A percentile compares a stretch with the other conserved stretches of the same genome.
Conservation (phyloP, 1,140 invertebrate species). For the Drosophila gunungcola region DNA sequence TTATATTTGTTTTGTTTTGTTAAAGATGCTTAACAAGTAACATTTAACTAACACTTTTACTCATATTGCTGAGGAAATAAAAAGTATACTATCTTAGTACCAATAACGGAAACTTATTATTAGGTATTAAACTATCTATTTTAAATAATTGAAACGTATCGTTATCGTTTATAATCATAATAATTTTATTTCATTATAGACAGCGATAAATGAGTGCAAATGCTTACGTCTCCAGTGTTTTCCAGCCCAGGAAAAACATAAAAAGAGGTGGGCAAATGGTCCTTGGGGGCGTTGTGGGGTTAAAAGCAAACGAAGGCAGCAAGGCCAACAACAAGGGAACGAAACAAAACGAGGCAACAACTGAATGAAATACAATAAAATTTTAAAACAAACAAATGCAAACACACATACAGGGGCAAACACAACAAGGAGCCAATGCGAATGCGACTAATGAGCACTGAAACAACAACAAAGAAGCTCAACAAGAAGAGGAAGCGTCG, state of each 20-base stretch:
- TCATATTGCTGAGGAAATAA: too few relatives aligned
- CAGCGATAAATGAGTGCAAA: conserved; percentile 11
- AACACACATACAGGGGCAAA: conserved; percentile 54
- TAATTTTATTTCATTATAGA: neutral
- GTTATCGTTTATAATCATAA: neutral
- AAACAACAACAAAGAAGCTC: conserved; percentile 53
- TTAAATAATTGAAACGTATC: too few relatives aligned
- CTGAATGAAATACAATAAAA: conserved; percentile 72
- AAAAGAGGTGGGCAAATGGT: neutral
- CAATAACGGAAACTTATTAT: too few relatives aligned
- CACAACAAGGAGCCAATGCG: conserved; percentile 64
- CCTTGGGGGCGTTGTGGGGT: conserved; percentile 29
- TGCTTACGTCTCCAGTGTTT: conserved; percentile 2
- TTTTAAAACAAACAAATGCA: conserved; percentile 73
- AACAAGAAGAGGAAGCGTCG: conserved; percentile 11
- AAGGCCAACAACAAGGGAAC: conserved; percentile 15
- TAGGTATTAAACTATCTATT: too few relatives aligned
- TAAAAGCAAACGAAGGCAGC: conserved; percentile 12
- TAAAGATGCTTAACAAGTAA: too few relatives aligned
- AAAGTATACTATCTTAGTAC: too few relatives aligned
- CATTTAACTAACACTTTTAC: too few relatives aligned
- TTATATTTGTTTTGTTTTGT: too few relatives aligned
- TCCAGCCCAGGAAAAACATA: conserved; percentile 1
- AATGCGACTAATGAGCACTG: conserved; percentile 70
- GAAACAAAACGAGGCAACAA: conserved; percentile 27